These are phyloP conservation scores for Pygoscelis antarcticus DNA, from an alignment of 2,113 vertebrate genomes.

Conservation along the genomic window DNA sequence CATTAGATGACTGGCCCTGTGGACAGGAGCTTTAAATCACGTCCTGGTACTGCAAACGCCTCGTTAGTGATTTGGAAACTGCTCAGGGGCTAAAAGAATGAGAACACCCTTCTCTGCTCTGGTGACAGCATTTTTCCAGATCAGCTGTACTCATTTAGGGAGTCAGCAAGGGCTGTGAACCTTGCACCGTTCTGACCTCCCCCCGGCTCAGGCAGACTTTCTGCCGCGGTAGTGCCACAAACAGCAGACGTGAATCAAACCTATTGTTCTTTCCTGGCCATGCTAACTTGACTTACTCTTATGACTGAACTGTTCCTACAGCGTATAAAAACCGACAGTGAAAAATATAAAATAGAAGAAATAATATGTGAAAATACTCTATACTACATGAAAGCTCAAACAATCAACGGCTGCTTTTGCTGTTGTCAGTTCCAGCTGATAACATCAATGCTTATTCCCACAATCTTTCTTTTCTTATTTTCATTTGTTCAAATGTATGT, in stretches of 20 bases:
- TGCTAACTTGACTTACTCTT: constrained; percentile 54
- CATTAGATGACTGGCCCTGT: not conserved
- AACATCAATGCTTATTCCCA: not conserved
- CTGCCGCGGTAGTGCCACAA: not conserved
- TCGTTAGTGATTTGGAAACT: constrained; percentile 18
- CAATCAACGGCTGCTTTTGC: not conserved
- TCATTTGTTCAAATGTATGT: not conserved
- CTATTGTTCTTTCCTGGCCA: constrained; percentile 50
- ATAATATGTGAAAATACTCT: not conserved
- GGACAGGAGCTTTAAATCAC: not conserved
- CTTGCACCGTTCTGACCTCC: not conserved
- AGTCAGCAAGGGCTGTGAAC: constrained; percentile 27
- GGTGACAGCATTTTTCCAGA: not conserved
- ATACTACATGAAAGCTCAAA: not conserved
- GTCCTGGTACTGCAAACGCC: not conserved
- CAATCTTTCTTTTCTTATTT: constrained; percentile 3
- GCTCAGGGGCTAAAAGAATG: constrained; percentile 19
- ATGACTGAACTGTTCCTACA: not conserved
- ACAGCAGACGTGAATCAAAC: constrained; percentile 51
- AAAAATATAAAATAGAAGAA: not conserved
- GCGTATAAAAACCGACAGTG: not conserved
- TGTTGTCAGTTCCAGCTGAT: not conserved
- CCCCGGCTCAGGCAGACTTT: not conserved
- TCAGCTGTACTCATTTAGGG: constrained; percentile 29
- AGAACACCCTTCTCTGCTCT: not conserved